Percentiles rank a stretch among this genome's conserved stretches.
Evolutionary conservation across 2,797 vertebrate genomes (phyloP).

Genomic region (Pipistrellus kuhlii): DNA sequence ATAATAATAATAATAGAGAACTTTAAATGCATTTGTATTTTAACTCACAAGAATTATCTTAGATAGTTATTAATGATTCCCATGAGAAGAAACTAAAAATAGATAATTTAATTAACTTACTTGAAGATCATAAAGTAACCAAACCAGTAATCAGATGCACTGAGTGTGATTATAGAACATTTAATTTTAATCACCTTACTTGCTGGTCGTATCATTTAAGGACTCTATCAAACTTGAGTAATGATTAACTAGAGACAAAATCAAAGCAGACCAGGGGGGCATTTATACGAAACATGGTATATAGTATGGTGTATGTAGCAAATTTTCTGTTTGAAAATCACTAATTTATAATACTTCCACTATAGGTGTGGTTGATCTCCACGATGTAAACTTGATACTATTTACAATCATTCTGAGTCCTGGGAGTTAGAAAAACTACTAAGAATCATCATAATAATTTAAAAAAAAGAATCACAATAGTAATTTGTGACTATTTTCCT

Average conservation of each 20-base stretch:
- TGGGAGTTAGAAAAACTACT: background rate
- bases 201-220: background rate
- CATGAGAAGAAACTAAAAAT: background rate
- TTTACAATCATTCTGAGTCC: background rate
- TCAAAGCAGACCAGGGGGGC: background rate
- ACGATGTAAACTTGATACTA: background rate
- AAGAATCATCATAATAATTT: background rate
- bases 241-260: background rate
- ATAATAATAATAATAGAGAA: background rate
- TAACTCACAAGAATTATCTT: background rate
- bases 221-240: background rate
- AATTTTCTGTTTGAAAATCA: background rate
- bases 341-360: background rate
- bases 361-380: background rate
- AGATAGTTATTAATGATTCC: background rate
- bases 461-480: background rate
- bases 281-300: background rate
- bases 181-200: background rate
- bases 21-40: background rate
- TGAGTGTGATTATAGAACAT: background rate
- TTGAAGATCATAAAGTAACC: background rate
- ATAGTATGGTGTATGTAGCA: background rate
- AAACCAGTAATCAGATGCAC: background rate
- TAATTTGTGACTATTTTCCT: background rate
- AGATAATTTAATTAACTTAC: conserved; percentile 13